phyloP scores from a whole-genome alignment of 2,113 vertebrate species.

The Dinomys branickii region DNA sequence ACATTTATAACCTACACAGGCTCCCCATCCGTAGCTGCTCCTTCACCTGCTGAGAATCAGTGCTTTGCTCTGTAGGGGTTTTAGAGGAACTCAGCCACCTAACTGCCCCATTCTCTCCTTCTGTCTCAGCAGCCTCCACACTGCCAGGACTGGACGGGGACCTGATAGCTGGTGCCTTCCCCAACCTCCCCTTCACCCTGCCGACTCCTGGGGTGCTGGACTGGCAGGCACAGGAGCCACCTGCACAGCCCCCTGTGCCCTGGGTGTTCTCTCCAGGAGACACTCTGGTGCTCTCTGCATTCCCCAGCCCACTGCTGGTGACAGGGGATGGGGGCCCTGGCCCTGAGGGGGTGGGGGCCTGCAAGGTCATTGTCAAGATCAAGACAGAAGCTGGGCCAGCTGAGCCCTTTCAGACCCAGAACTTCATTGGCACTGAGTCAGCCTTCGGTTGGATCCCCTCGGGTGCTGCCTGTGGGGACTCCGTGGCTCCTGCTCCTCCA shows the following conservation, averaged over 20 bases:
- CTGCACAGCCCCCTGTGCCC: conserved; percentile 34
- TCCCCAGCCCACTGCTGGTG: conserved; percentile 65
- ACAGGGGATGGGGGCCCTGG: conserved; percentile 56
- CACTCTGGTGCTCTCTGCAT: conserved; percentile 73
- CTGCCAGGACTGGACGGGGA: conserved; percentile 48
- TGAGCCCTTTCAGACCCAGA: conserved; percentile 75
- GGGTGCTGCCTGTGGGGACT: background rate
- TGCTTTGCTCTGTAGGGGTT: background rate
- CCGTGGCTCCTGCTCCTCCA: conserved; percentile 10
- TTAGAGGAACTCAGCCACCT: background rate
- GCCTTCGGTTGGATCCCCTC: conserved; percentile 67
- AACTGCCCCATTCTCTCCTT: background rate
- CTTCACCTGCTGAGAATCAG: background rate
- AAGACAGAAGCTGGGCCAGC: conserved; percentile 54
- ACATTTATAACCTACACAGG: background rate
- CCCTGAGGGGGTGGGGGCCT: conserved; percentile 35
- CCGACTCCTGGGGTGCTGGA: conserved; percentile 26
- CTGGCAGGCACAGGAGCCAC: conserved; percentile 24
- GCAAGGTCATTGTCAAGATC: conserved; percentile 78
- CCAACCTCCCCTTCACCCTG: conserved; percentile 18
- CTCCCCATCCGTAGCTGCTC: background rate
- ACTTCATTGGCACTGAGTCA: conserved; percentile 70
- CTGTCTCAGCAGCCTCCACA: conserved; percentile 70
- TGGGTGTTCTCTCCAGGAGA: conserved; percentile 64
- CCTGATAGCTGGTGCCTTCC: conserved; percentile 54